Evolutionary conservation across 2,113 vertebrate species (phyloP).

Genomic region (Grallaria varia): DNA sequence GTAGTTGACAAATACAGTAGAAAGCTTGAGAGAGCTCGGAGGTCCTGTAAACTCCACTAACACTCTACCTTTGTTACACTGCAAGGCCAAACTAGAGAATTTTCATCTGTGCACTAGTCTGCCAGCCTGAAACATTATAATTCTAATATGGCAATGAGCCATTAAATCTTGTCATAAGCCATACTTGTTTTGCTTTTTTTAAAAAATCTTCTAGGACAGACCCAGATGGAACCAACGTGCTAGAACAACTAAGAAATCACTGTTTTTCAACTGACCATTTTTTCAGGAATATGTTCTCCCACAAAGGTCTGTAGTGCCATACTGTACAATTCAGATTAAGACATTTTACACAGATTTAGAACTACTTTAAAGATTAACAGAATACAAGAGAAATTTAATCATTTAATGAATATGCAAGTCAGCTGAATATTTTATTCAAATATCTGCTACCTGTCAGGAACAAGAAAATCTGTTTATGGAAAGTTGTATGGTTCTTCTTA

Average conservation of each 20-base stretch:
- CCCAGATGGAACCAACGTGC: neutral
- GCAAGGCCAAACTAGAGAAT: neutral
- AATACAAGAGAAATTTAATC: neutral
- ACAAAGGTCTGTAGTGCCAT: neutral
- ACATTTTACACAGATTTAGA: neutral
- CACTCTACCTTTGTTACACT: neutral
- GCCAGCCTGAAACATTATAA: neutral
- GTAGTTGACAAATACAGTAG: neutral
- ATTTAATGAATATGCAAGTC: neutral
- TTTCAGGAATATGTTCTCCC: neutral
- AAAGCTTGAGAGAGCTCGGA: neutral
- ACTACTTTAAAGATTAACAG: neutral
- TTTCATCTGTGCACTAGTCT: neutral
- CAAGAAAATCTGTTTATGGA: neutral
- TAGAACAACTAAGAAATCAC: neutral
- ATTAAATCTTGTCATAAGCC: neutral
- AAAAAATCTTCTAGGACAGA: neutral
- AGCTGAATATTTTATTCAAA: neutral
- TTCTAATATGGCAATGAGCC: neutral
- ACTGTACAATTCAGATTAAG: neutral
- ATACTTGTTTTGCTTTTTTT: neutral
- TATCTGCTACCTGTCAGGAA: neutral
- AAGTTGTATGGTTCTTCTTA: neutral
- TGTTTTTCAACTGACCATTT: neutral
- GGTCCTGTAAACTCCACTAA: neutral